phyloP scores from a whole-genome alignment of 2,797 vertebrate genomes.

The Zenarchopterus dispar region DNA sequence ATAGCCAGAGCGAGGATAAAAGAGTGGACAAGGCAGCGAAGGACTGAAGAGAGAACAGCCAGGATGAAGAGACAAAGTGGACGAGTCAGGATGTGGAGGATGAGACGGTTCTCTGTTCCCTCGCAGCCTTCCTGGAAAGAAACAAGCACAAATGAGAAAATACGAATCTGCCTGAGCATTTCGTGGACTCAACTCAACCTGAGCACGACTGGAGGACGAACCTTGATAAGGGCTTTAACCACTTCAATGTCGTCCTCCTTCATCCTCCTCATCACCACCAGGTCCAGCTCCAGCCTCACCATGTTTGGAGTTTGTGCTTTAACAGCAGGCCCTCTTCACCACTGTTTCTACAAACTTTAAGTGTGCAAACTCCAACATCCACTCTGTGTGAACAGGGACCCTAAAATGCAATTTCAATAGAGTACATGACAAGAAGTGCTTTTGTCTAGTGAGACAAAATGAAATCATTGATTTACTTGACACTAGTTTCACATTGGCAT shows the following conservation, averaged over 20 bases:
- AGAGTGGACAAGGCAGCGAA: constrained; percentile 89
- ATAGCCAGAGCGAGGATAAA: constrained; percentile 88
- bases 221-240: constrained; percentile 90
- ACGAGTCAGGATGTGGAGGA: constrained; percentile 88
- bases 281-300: constrained; percentile 82
- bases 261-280: constrained; percentile 86
- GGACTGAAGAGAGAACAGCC: constrained; percentile 85
- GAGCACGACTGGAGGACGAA: constrained; percentile 42
- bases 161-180: too few relatives aligned
- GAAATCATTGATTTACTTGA: too few relatives aligned
- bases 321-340: constrained; percentile 14
- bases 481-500: too few relatives aligned
- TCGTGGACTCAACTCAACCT: background rate
- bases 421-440: background rate
- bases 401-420: constrained; percentile 19
- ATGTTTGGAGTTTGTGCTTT: constrained; percentile 59
- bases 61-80: constrained; percentile 87
- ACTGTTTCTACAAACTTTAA: background rate
- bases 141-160: background rate
- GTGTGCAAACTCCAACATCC: constrained; percentile 27
- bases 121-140: constrained; percentile 85
- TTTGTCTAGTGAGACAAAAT: too few relatives aligned
- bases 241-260: constrained; percentile 87
- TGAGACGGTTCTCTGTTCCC: constrained; percentile 89
- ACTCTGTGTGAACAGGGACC: constrained; percentile 17